Evolutionary conservation across 2,113 vertebrate genomes (phyloP).

Genomic region (Nothobranchius furzeri): DNA sequence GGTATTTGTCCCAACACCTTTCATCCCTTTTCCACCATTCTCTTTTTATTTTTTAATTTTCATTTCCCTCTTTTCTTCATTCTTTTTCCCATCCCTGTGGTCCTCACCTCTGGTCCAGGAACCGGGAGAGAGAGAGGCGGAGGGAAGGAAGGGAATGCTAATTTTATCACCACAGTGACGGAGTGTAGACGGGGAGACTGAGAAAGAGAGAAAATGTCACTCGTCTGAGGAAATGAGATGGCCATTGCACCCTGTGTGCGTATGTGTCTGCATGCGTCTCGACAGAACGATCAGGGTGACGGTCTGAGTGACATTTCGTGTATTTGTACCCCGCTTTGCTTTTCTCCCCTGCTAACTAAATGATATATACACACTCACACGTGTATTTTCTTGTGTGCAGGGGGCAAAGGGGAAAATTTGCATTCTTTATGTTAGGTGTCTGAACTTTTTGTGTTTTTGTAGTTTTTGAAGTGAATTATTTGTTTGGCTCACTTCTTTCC

Average conservation of each 20-base stretch:
- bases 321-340: conserved; percentile 44
- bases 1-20: conserved; percentile 23
- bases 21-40: conserved; percentile 24
- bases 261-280: conserved; percentile 33
- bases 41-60: conserved; percentile 55
- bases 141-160: conserved; percentile 75
- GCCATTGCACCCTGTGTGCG: conserved; percentile 45
- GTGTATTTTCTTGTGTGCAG: conserved; percentile 30
- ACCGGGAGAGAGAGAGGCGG: conserved; percentile 59
- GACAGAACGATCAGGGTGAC: conserved; percentile 62
- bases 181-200: conserved; percentile 53
- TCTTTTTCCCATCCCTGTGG: conserved; percentile 58
- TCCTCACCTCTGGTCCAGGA: conserved; percentile 72
- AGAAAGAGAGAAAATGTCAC: conserved; percentile 68
- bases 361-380: conserved; percentile 37
- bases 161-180: conserved; percentile 72
- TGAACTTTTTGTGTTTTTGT: conserved; percentile 25
- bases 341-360: conserved; percentile 49
- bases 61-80: conserved; percentile 25
- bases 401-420: conserved; percentile 37
- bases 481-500: conserved; percentile 49
- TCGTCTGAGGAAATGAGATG: conserved; percentile 75
- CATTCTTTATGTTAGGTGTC: conserved; percentile 13
- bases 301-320: conserved; percentile 63
- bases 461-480: conserved; percentile 74